phyloP scores from a whole-genome alignment of 2,888 invertebrate genomes.

The Hoplodrina ambigua region DNA sequence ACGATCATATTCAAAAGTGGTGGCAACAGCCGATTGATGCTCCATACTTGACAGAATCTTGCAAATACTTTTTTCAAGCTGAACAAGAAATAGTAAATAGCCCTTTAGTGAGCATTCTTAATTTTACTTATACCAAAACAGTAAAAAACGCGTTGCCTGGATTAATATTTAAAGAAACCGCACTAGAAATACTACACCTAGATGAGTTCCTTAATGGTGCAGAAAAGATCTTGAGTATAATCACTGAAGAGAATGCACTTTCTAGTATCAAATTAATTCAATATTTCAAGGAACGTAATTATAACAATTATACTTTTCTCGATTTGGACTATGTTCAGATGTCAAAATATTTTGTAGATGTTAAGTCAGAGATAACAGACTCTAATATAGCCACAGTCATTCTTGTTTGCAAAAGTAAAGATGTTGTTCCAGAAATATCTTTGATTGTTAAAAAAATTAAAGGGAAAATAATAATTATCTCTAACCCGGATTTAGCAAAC shows the following conservation, averaged over 20 bases:
- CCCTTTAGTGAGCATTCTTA: conserved; percentile 38
- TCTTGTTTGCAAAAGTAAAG: conserved; percentile 23
- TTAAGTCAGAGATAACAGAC: conserved; percentile 25
- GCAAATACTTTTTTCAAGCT: conserved; percentile 44
- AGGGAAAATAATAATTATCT: conserved; percentile 45
- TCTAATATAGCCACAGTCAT: conserved; percentile 25
- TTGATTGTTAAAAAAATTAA: conserved; percentile 21
- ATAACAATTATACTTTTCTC: conserved; percentile 32
- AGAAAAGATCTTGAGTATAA: conserved; percentile 18
- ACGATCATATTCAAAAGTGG: conserved; percentile 63
- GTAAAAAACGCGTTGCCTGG: conserved; percentile 22
- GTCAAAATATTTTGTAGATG: conserved; percentile 42
- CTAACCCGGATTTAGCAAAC: conserved; percentile 2
- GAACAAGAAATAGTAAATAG: conserved; percentile 39
- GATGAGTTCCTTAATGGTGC: conserved; percentile 22
- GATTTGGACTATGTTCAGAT: conserved; percentile 43
- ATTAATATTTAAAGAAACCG: conserved; percentile 32
- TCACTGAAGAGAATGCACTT: conserved; percentile 43
- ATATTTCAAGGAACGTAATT: conserved; percentile 30
- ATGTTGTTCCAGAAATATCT: conserved; percentile 9
- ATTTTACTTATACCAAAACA: conserved; percentile 37
- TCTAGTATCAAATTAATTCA: conserved; percentile 52
- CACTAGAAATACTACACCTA: conserved; percentile 29
- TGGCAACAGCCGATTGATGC: conserved; percentile 46
- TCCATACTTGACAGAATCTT: conserved; percentile 51